Conservation (phyloP, 2,888 invertebrate species). For the Artemia sinica region DNA sequence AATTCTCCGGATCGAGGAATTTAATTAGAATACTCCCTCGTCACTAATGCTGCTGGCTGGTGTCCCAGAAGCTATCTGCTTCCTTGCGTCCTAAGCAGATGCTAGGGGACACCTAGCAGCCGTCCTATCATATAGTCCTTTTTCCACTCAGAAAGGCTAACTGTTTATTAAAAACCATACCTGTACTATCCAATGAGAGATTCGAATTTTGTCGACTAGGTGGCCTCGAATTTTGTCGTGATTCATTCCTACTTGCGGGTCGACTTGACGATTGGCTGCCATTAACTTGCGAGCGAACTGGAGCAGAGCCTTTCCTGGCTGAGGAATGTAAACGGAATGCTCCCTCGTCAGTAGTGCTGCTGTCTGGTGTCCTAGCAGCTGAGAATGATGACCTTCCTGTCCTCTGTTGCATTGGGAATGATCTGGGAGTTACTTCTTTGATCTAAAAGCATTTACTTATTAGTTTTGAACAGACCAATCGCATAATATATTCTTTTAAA, state of each 20-base stretch:
- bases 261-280: conserved; percentile 68
- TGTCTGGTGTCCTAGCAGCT: conserved; percentile 73
- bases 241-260: conserved; percentile 43
- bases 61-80: conserved; percentile 43
- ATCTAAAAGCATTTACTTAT: conserved; percentile 42
- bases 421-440: conserved; percentile 74
- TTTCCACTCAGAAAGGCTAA: conserved; percentile 1
- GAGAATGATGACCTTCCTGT: conserved; percentile 45
- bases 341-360: conserved; percentile 64
- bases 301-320: conserved; percentile 27
- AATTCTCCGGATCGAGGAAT: conserved; percentile 26
- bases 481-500: no score
- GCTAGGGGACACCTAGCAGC: no score
- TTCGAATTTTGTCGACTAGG: conserved; percentile 85
- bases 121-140: neutral
- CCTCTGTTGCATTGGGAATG: conserved; percentile 55
- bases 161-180: conserved; percentile 33
- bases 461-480: no score
- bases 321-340: conserved; percentile 38
- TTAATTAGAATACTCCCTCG: conserved; percentile 46
- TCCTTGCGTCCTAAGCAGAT: no score
- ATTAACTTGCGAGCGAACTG: conserved; percentile 27
- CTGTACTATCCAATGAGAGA: conserved; percentile 70
- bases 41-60: conserved; percentile 66
- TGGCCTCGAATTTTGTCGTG: conserved; percentile 43